A percentile compares a stretch with the other conserved stretches of the same genome.
Evolutionary conservation across 2,113 vertebrate genomes (phyloP).

Genomic region (Psephotus haematonotus): DNA sequence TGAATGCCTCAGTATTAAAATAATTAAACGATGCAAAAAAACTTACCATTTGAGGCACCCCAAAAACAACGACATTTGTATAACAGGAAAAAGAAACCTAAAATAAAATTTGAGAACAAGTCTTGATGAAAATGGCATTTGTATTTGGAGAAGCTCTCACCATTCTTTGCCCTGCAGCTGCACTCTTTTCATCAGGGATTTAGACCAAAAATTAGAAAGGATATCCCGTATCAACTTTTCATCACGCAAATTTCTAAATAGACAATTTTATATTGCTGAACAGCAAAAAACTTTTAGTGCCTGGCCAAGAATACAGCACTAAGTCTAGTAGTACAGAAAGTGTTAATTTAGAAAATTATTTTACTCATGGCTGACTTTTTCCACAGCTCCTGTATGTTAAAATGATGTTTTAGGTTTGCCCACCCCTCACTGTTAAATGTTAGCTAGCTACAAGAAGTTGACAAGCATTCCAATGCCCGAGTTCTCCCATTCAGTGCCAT

Average conservation of each 20-base stretch:
- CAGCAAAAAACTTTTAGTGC: background rate
- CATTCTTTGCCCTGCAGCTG: background rate
- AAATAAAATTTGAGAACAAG: background rate
- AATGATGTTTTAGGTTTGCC: background rate
- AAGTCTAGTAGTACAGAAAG: background rate
- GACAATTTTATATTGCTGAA: background rate
- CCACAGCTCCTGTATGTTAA: background rate
- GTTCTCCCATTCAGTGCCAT: background rate
- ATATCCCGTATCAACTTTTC: background rate
- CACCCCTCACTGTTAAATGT: background rate
- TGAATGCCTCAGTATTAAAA: background rate
- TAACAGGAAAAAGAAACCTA: constrained; percentile 90
- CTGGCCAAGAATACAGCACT: background rate
- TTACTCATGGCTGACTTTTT: background rate
- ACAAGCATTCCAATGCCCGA: background rate
- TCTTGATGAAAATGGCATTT: background rate
- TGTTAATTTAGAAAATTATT: background rate
- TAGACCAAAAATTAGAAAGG: background rate
- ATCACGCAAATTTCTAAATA: background rate
- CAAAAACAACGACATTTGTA: constrained; percentile 91
- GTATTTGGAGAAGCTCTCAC: background rate
- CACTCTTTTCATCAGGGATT: background rate
- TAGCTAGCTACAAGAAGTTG: background rate
- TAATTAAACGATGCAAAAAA: background rate
- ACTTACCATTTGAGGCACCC: constrained; percentile 97